These are phyloP conservation scores for Macrocentrus cingulum DNA, from an alignment of 1,140 invertebrate species.

Conservation along the genomic window DNA sequence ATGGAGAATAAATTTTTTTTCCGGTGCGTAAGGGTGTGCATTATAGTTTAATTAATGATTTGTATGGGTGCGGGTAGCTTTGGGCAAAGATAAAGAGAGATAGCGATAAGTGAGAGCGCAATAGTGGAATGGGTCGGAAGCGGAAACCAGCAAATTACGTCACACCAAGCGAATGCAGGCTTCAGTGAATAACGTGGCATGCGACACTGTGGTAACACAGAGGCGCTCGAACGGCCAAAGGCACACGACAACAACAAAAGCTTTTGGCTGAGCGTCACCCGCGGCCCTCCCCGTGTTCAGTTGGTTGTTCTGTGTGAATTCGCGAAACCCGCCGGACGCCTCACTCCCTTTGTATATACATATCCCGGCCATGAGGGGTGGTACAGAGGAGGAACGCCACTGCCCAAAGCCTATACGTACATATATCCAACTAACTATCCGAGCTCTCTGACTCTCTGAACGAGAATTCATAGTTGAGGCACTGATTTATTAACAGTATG, in stretches of 20 bases:
- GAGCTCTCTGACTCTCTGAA: too few relatives aligned
- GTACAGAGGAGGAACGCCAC: background rate
- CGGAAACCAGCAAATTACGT: slow-evolving; percentile 47
- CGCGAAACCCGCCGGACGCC: background rate
- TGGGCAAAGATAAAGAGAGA: slow-evolving; percentile 16
- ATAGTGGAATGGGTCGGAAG: too few relatives aligned
- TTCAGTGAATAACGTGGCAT: slow-evolving; percentile 45
- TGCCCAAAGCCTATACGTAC: background rate
- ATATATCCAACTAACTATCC: background rate
- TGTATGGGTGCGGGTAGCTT: too few relatives aligned
- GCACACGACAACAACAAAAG: slow-evolving; percentile 33
- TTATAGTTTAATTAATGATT: too few relatives aligned
- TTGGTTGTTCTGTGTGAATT: slow-evolving; percentile 15
- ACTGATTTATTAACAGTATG: slow-evolving; percentile 53
- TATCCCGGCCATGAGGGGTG: too few relatives aligned
- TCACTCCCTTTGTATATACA: background rate
- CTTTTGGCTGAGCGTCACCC: slow-evolving; percentile 8
- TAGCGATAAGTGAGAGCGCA: too few relatives aligned
- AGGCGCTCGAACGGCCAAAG: slow-evolving; percentile 36
- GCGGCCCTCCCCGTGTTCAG: background rate
- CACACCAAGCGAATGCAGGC: slow-evolving; percentile 24
- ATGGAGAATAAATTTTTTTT: too few relatives aligned
- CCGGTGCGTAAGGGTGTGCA: too few relatives aligned
- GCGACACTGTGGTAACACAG: slow-evolving; percentile 39
- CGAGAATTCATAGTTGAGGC: slow-evolving; percentile 16